These are phyloP conservation scores for Gerris lacustris DNA, from an alignment of 2,888 invertebrate species.

Conservation along the genomic window DNA sequence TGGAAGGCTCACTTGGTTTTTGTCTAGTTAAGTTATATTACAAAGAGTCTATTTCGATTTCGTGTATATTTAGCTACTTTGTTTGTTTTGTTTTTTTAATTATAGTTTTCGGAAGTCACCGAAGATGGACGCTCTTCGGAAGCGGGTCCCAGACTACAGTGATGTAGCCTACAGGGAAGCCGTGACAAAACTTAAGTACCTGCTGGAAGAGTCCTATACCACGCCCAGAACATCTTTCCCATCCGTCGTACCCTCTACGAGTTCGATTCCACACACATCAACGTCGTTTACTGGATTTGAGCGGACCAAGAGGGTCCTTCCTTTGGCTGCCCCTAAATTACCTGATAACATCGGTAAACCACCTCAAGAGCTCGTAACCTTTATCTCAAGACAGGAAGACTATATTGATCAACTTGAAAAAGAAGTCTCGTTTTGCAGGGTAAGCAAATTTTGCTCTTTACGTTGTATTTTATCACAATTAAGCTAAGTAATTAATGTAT, in stretches of 20 bases:
- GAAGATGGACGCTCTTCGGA: constrained; percentile 44
- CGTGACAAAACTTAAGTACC: constrained; percentile 61
- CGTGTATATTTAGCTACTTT: too few relatives aligned
- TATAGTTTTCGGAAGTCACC: constrained; percentile 25
- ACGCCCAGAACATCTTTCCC: constrained; percentile 9
- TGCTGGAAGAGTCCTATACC: constrained; percentile 61
- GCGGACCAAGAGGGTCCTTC: neutral
- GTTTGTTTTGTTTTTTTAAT: too few relatives aligned
- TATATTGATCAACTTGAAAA: constrained; percentile 76
- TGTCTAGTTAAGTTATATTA: too few relatives aligned
- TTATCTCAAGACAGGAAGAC: constrained; percentile 74
- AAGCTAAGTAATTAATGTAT: neutral
- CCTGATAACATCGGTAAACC: constrained; percentile 34
- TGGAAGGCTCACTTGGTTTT: too few relatives aligned
- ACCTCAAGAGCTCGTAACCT: constrained; percentile 60
- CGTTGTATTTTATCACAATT: neutral
- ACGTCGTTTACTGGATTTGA: constrained; percentile 1
- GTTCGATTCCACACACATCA: neutral
- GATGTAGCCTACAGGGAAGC: constrained; percentile 76
- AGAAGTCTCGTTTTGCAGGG: constrained; percentile 71
- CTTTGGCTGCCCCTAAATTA: constrained; percentile 1
- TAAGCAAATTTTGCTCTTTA: constrained; percentile 33
- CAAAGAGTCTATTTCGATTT: too few relatives aligned
- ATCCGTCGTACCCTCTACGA: too few relatives aligned
- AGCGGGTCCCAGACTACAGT: constrained; percentile 58